Percentiles rank a stretch among this genome's conserved stretches.
Evolutionary conservation across 2,797 vertebrate species (phyloP).

Genomic region (Rhincodon typus): DNA sequence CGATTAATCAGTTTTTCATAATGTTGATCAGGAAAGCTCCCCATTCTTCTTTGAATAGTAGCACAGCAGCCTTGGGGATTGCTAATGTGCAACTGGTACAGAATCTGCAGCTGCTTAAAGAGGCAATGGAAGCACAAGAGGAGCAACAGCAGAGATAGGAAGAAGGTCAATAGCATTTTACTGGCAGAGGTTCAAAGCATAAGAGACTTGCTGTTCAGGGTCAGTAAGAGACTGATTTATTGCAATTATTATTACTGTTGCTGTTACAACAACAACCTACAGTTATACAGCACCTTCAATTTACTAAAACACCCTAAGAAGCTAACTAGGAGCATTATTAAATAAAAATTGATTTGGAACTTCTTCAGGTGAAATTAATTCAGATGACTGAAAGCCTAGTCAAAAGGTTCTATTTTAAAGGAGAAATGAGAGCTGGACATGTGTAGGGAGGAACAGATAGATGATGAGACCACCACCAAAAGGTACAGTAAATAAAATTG

Average conservation of each 20-base stretch:
- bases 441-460: background rate
- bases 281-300: too few species aligned
- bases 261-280: too few species aligned
- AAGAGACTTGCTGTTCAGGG: too few species aligned
- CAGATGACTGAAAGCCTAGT: background rate
- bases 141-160: too few species aligned
- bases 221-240: too few species aligned
- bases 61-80: background rate
- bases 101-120: background rate
- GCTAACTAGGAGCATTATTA: background rate
- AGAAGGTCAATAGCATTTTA: too few species aligned
- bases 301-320: too few species aligned
- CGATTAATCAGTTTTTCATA: background rate
- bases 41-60: background rate
- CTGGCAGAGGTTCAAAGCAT: too few species aligned
- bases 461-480: background rate
- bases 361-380: background rate
- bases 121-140: too few species aligned
- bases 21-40: background rate
- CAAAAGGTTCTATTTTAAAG: background rate
- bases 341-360: background rate
- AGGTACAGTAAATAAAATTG: background rate
- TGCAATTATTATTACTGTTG: too few species aligned
- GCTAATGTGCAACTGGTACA: background rate
- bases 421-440: background rate